phyloP scores from a whole-genome alignment of 1,140 invertebrate genomes.

The Centruroides sculpturatus region DNA sequence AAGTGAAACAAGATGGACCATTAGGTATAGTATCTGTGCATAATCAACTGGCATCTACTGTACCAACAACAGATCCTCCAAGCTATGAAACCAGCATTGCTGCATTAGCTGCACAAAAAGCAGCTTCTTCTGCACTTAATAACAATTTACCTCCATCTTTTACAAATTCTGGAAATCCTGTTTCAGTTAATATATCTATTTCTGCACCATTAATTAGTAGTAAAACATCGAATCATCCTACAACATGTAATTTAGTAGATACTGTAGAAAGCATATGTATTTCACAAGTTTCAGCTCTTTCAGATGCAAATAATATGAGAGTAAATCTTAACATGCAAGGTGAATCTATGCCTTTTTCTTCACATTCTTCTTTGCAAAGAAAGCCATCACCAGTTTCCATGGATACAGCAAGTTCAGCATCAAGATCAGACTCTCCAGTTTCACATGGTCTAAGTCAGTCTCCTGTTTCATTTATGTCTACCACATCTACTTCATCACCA shows the following conservation, averaged over 20 bases:
- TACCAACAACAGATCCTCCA: constrained; percentile 73
- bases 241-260: constrained; percentile 19
- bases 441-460: constrained; percentile 7
- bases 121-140: constrained; percentile 26
- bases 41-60: constrained; percentile 19
- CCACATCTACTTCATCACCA: constrained; percentile 15
- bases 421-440: constrained; percentile 14
- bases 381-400: constrained; percentile 43
- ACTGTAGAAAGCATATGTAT: constrained; percentile 22
- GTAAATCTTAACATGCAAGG: not conserved
- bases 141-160: constrained; percentile 43
- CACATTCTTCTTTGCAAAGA: constrained; percentile 41
- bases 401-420: constrained; percentile 30
- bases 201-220: constrained; percentile 3
- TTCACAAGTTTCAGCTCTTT: constrained; percentile 19
- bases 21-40: constrained; percentile 1
- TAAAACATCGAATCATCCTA: not conserved
- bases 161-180: constrained; percentile 22
- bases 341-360: constrained; percentile 4
- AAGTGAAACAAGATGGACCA: too few species aligned
- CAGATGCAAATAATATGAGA: constrained; percentile 9
- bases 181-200: not conserved
- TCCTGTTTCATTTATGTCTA: constrained; percentile 14
- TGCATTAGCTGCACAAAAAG: constrained; percentile 52
- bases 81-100: constrained; percentile 86